phyloP scores from a whole-genome alignment of 1,140 invertebrate genomes.

The Gryllus bimaculatus region DNA sequence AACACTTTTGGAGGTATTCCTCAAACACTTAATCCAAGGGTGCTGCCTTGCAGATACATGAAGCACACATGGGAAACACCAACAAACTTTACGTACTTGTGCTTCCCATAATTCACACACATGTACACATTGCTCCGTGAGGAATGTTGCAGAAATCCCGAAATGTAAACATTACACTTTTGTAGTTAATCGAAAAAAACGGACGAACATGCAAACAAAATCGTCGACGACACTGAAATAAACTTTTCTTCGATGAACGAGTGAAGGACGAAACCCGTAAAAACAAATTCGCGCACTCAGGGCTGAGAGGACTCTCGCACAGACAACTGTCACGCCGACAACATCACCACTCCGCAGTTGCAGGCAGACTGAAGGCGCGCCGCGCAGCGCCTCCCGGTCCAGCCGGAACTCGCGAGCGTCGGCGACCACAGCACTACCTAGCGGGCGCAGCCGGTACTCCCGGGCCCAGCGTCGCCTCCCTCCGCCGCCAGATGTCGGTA shows the following conservation, averaged over 20 bases:
- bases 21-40: not conserved
- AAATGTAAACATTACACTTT: conserved; percentile 1
- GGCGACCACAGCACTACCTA: not conserved
- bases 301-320: not conserved
- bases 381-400: not conserved
- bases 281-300: not conserved
- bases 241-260: not conserved
- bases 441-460: not conserved
- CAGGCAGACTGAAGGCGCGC: not conserved
- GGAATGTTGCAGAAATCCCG: not conserved
- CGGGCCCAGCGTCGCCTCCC: not conserved
- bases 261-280: not conserved
- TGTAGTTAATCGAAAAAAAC: not conserved
- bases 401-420: not conserved
- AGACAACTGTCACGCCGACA: not conserved
- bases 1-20: not conserved
- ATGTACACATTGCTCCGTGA: not conserved
- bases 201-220: not conserved
- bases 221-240: not conserved
- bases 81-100: not conserved
- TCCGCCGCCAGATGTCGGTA: not conserved
- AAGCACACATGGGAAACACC: not conserved
- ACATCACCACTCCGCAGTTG: conserved; percentile 2
- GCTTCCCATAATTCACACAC: not conserved
- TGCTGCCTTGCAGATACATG: not conserved